Conservation (phyloP, 2,888 invertebrate species). For the Chrysolina haemoptera region DNA sequence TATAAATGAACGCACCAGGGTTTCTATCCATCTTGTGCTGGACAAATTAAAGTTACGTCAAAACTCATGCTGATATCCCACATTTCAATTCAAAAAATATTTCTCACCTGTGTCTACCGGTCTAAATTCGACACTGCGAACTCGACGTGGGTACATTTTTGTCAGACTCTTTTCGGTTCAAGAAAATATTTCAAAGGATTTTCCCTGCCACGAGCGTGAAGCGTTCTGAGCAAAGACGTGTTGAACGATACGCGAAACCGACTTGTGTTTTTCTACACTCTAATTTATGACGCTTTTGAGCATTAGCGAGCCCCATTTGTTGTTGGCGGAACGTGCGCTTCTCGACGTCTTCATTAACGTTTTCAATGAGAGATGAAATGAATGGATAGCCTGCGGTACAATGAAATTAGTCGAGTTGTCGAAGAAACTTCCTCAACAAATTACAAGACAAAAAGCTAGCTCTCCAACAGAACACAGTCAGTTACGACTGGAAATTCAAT, state of each 20-base stretch:
- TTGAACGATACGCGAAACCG: slow-evolving; percentile 6
- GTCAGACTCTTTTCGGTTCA: neutral
- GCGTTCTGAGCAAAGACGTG: slow-evolving; percentile 3
- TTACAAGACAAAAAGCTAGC: neutral
- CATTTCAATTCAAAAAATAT: neutral
- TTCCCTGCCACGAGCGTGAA: slow-evolving; percentile 11
- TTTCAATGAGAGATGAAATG: slow-evolving; percentile 21
- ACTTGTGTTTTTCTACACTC: slow-evolving; percentile 24
- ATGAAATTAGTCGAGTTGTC: neutral
- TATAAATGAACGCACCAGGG: too few relatives aligned
- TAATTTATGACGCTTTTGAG: slow-evolving; percentile 30
- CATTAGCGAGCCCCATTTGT: slow-evolving; percentile 15
- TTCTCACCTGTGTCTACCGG: slow-evolving; percentile 2
- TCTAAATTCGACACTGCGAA: neutral
- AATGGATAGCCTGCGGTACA: slow-evolving; percentile 21
- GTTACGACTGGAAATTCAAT: too few relatives aligned
- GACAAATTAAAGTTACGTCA: too few relatives aligned
- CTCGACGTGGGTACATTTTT: neutral
- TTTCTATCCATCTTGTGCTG: too few relatives aligned
- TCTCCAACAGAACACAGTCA: too few relatives aligned
- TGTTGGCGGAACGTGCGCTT: slow-evolving; percentile 18
- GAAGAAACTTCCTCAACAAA: neutral
- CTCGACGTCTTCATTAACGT: slow-evolving; percentile 26
- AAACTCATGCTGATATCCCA: too few relatives aligned
- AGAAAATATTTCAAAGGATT: slow-evolving; percentile 22